phyloP scores from a whole-genome alignment of 64 coral and sea anemone genomes.

The Montipora capricornis region DNA sequence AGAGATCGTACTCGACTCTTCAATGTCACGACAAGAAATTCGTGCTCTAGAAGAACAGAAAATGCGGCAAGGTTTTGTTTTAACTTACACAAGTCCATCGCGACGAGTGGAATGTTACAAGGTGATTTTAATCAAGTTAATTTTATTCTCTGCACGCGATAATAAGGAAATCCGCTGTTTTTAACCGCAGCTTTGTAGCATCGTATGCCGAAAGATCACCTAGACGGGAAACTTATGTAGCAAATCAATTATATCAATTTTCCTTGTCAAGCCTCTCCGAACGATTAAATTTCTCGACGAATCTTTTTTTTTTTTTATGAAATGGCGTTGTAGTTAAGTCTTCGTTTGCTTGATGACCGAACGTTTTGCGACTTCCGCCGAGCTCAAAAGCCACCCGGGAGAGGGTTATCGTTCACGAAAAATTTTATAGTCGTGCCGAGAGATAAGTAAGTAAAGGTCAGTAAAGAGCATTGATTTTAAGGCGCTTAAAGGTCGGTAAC shows the following conservation, averaged over 20 bases:
- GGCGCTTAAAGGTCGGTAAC: neutral
- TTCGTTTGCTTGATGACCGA: neutral
- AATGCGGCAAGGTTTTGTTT: conserved; percentile 21
- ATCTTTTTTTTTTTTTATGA: neutral
- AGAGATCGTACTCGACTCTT: neutral
- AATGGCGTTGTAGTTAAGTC: neutral
- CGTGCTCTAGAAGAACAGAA: neutral
- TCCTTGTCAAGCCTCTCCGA: neutral
- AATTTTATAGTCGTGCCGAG: neutral
- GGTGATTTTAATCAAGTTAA: conserved; percentile 2
- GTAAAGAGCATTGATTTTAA: neutral
- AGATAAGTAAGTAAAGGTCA: neutral
- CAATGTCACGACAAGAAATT: neutral
- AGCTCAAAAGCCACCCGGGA: neutral
- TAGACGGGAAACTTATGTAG: neutral
- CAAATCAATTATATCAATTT: neutral
- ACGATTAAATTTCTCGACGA: too few relatives aligned
- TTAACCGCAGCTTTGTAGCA: neutral
- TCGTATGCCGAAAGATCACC: neutral
- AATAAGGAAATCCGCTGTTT: neutral
- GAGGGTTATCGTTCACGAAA: neutral
- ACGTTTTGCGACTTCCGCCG: neutral
- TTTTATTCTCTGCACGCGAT: neutral
- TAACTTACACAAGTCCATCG: neutral
- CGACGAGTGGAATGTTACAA: conserved; percentile 4